A percentile compares a stretch with the other conserved stretches of the same genome.
Conservation (phyloP, 2,113 vertebrate species). For the Alethe diademata region DNA sequence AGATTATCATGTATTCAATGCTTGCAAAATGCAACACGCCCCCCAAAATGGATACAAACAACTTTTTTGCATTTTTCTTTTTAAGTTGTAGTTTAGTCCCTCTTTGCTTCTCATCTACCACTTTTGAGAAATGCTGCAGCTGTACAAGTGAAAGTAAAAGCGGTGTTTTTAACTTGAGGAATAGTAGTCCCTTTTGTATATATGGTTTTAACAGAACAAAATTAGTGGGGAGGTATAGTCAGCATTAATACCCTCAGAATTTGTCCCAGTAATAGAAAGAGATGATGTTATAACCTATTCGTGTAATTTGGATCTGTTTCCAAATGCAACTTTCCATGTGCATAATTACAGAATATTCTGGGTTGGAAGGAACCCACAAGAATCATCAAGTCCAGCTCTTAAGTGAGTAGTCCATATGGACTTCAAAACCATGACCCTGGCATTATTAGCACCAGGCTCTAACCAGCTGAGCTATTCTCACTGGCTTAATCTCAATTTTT, state of each 20-base stretch:
- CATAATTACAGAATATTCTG: neutral
- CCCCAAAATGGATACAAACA: neutral
- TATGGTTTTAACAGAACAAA: neutral
- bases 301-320: neutral
- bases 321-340: neutral
- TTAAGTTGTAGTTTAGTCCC: neutral
- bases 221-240: neutral
- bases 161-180: fast-evolving
- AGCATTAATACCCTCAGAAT: neutral
- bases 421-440: fast-evolving
- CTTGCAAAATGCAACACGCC: neutral
- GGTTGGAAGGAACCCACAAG: too few species aligned
- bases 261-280: neutral
- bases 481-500: neutral
- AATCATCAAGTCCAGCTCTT: neutral
- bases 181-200: neutral
- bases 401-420: neutral
- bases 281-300: neutral
- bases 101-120: neutral
- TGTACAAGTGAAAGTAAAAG: neutral
- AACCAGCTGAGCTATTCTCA: neutral
- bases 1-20: neutral
- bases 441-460: neutral
- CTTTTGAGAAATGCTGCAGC: neutral
- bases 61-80: neutral